Percentiles rank a stretch among this genome's conserved stretches.
phyloP scores from a whole-genome alignment of 2,797 vertebrate genomes.

The Limosa lapponica region DNA sequence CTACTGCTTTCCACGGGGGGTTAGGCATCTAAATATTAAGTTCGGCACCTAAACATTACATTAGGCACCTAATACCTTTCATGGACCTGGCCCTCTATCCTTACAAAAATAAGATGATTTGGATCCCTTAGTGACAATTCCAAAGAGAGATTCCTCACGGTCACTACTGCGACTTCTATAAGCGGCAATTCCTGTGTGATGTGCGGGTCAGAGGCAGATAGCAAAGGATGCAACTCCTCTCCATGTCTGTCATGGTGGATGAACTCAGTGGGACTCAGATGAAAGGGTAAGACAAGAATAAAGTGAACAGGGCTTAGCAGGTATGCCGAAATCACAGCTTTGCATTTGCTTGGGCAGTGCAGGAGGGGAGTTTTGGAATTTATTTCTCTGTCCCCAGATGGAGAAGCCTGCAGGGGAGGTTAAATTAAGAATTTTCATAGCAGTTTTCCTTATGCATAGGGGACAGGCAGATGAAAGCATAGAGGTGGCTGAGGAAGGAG shows the following conservation, averaged over 20 bases:
- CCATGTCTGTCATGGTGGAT: accelerated
- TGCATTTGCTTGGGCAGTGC: background rate
- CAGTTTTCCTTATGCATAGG: background rate
- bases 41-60: background rate
- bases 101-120: background rate
- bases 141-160: background rate
- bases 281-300: background rate
- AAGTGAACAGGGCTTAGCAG: background rate
- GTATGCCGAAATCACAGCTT: background rate
- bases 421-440: background rate
- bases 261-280: background rate
- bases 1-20: background rate
- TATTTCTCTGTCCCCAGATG: background rate
- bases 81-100: too few relatives aligned
- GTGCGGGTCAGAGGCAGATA: background rate
- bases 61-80: background rate
- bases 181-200: background rate
- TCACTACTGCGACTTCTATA: background rate
- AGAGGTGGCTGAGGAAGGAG: background rate
- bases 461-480: background rate
- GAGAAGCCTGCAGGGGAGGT: background rate
- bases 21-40: background rate
- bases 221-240: background rate
- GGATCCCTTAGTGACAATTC: background rate
- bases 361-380: background rate